These are phyloP conservation scores for Callorhinus ursinus DNA, from an alignment of 2,113 vertebrate species.

Conservation along the genomic window DNA sequence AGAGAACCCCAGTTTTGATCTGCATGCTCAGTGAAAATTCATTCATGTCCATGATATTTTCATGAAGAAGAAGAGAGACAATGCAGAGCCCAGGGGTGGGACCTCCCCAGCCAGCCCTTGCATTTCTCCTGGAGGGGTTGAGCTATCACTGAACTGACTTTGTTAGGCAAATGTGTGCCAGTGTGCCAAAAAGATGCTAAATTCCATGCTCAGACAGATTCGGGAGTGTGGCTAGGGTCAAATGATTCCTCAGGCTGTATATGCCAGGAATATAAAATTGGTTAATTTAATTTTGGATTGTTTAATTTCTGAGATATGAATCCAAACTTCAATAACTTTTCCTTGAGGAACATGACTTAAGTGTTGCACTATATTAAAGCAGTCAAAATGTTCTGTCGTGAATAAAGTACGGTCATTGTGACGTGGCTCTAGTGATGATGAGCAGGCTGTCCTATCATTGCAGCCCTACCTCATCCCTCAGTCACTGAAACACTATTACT, in stretches of 20 bases:
- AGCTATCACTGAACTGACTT: neutral
- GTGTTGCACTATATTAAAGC: neutral
- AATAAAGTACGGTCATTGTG: neutral
- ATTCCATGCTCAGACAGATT: neutral
- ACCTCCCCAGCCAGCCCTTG: too few species aligned
- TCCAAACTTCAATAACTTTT: conserved; percentile 22
- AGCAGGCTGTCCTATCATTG: neutral
- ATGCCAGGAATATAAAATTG: neutral
- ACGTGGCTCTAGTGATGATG: conserved; percentile 15
- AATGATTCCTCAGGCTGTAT: neutral
- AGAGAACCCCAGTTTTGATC: neutral
- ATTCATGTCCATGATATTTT: neutral
- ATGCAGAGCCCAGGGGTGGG: neutral
- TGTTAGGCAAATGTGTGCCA: neutral
- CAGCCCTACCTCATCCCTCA: conserved; percentile 59
- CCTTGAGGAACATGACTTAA: conserved; percentile 17
- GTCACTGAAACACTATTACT: conserved; percentile 35
- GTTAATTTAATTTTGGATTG: conserved; percentile 32
- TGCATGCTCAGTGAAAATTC: neutral
- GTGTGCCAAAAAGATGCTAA: neutral
- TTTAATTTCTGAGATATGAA: neutral
- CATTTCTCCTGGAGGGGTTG: neutral
- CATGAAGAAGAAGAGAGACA: neutral
- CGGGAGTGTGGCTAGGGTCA: neutral
- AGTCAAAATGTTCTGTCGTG: neutral